Conservation (phyloP, 2,888 invertebrate genomes). For the Linnaemya tessellans region DNA sequence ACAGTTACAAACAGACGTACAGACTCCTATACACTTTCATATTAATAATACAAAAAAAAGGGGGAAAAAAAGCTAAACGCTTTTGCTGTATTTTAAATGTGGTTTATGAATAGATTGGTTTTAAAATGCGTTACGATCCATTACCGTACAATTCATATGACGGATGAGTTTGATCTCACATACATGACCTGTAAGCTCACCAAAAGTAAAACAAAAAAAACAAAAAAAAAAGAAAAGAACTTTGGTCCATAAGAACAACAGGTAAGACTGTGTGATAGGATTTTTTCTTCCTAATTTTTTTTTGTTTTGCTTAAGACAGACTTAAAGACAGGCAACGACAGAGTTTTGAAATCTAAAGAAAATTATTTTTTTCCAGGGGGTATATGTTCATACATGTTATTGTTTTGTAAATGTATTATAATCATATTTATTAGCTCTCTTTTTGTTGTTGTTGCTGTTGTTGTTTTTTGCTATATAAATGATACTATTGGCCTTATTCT, state of each 20-base stretch:
- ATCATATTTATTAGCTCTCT: conserved; percentile 52
- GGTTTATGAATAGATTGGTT: conserved; percentile 70
- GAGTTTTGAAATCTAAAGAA: conserved; percentile 48
- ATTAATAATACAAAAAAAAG: conserved; percentile 26
- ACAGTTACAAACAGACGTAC: not conserved
- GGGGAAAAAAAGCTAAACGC: conserved; percentile 28
- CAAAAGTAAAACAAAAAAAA: conserved; percentile 1
- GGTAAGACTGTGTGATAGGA: not conserved
- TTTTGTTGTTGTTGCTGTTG: not conserved
- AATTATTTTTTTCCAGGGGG: conserved; percentile 22
- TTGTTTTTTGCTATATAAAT: not conserved
- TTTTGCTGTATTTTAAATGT: conserved; percentile 56
- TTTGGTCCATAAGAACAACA: conserved; percentile 25
- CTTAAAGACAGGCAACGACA: conserved; percentile 66
- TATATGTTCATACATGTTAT: conserved; percentile 14
- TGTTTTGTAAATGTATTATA: conserved; percentile 31
- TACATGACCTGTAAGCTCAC: conserved; percentile 78
- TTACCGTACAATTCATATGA: conserved; percentile 77
- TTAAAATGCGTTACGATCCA: conserved; percentile 73
- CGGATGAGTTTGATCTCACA: conserved; percentile 83
- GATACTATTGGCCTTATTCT: conserved; percentile 42
- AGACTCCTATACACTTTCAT: not conserved
- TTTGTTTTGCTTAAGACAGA: conserved; percentile 40
- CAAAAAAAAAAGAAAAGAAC: not conserved
- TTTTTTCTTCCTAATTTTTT: not conserved